phyloP scores from a whole-genome alignment of 2,113 vertebrate species.

The Bubo bubo region DNA sequence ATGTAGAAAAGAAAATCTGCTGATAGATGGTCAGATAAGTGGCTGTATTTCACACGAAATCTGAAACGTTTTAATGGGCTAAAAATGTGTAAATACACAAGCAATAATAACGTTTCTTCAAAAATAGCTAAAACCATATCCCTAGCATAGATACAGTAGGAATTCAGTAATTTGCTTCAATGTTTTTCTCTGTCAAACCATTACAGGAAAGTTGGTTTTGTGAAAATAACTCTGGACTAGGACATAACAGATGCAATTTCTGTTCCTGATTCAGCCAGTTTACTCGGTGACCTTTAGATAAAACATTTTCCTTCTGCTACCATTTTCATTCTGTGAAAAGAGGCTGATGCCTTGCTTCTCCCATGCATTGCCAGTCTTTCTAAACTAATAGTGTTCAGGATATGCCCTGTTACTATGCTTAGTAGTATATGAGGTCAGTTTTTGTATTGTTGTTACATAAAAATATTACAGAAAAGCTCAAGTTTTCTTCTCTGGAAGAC shows the following conservation, averaged over 20 bases:
- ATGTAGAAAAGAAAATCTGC: neutral
- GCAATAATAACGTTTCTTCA: neutral
- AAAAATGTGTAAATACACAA: neutral
- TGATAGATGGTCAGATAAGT: neutral
- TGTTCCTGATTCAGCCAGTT: neutral
- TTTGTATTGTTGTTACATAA: neutral
- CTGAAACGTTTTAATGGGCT: neutral
- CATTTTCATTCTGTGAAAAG: neutral
- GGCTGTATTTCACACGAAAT: neutral
- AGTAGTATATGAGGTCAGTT: neutral
- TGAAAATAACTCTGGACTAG: neutral
- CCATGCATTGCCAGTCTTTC: neutral
- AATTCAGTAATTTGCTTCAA: neutral
- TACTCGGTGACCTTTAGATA: neutral
- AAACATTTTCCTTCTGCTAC: neutral
- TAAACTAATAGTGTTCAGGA: neutral
- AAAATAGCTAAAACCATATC: neutral
- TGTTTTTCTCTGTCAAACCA: neutral
- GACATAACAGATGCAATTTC: neutral
- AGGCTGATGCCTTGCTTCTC: neutral
- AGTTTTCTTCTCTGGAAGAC: neutral
- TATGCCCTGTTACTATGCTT: neutral
- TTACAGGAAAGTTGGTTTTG: neutral
- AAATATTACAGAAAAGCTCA: neutral
- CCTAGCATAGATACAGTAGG: neutral